Evolutionary conservation across 2,113 vertebrate species (phyloP), one percentile per base, ranked within the genome.

Genomic region (Equus quagga): DNA sequence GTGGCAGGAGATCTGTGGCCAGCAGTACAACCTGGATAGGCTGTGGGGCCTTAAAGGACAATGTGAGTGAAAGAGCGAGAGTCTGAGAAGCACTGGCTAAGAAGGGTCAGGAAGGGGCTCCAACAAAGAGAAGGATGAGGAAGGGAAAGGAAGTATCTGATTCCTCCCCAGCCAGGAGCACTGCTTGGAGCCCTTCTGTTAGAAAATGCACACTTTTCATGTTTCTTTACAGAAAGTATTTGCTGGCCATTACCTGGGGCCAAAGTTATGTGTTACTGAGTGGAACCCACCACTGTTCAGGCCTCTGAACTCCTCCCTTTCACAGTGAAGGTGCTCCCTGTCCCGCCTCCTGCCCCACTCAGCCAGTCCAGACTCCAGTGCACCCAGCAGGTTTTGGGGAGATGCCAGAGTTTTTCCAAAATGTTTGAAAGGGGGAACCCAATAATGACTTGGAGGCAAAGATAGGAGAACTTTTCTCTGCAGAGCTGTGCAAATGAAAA

Each of bases 41-140:
- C 33, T 33, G 23, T 7, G 65, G 24, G 31, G 31, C 49, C 75
- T n/a, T 51, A 19, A 54, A 67, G 5, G 31, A n/a, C 41, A 49
- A 8, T 6, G 5, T 28, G 17, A 54, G 36, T 41, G 14, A 28
- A 65, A 89, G 54, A 49, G 0, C 31, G 49, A 58, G 46, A 54
- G 8, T 28, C 36, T 9, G 4, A 44, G 51, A 49, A 64, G 58
- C 2, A 1, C 10, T 23, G 18, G 19, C 41, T 28, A 33, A 33
- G 56, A 58, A 67, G 0, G 46, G 15, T 23, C 11, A n/a, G 4
- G 24, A 19, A 62, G 19, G 31, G 31, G 2, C 0, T 4, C 0
- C 6, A 70, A n/a, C 36, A 65, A 70, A 56, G 28, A 82, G 13
- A 69, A 65, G 17, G 5, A 44, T 69, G 1, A 1, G 54, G 7